Conservation (phyloP, 1,140 invertebrate genomes). For the Andricus grossulariae region DNA sequence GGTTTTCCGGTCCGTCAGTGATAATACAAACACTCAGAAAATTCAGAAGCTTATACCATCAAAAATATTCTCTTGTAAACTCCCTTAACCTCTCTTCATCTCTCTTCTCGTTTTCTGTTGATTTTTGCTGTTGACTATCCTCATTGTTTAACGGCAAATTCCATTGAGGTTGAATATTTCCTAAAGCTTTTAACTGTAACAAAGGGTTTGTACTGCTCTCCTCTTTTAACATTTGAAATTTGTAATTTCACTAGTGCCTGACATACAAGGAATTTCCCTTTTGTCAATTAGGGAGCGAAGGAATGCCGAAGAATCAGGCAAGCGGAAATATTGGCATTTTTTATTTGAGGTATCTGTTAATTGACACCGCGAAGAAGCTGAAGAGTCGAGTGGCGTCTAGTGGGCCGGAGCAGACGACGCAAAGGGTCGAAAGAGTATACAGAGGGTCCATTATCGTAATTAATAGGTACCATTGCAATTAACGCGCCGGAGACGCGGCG, state of each 20-base stretch:
- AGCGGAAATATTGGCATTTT: not conserved
- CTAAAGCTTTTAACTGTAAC: too few species aligned
- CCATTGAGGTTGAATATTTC: too few species aligned
- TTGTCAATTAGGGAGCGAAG: not conserved
- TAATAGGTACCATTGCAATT: constrained; percentile 64
- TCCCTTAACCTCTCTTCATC: too few species aligned
- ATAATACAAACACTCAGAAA: too few species aligned
- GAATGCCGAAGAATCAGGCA: not conserved
- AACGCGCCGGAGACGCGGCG: constrained; percentile 52
- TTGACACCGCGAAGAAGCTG: constrained; percentile 19
- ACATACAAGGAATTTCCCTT: not conserved
- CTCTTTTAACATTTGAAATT: not conserved
- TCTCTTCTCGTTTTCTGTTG: too few species aligned
- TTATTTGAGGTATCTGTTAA: constrained; percentile 18
- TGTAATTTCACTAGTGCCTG: not conserved
- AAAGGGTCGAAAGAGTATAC: constrained; percentile 34
- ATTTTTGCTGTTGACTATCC: not conserved
- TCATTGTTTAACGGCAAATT: too few species aligned
- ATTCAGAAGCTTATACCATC: too few species aligned
- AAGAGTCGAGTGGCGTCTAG: constrained; percentile 40
- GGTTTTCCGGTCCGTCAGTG: too few species aligned
- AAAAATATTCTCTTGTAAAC: too few species aligned
- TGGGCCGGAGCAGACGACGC: constrained; percentile 37
- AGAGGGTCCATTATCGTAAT: constrained; percentile 63
- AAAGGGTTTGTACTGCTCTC: not conserved